phyloP scores from a whole-genome alignment of 2,888 invertebrate genomes.

The Liopterus haemorrhoidalis region DNA sequence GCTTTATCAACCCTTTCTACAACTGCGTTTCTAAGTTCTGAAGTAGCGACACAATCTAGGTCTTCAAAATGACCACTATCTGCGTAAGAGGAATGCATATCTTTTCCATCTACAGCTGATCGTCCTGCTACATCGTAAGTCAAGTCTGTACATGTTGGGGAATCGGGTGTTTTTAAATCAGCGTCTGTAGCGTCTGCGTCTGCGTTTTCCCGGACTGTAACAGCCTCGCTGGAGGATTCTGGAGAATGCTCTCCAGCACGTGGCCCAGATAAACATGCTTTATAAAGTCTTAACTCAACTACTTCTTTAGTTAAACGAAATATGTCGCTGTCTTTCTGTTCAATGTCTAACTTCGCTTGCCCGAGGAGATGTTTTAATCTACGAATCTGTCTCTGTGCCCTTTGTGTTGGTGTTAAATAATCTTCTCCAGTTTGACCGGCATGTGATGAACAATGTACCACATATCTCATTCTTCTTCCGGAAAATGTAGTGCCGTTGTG shows the following conservation, averaged over 20 bases:
- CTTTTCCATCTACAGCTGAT: slow-evolving; percentile 39
- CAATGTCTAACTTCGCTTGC: slow-evolving; percentile 69
- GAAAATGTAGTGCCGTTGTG: slow-evolving; percentile 57
- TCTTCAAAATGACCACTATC: slow-evolving; percentile 87
- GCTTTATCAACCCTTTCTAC: slow-evolving; percentile 51
- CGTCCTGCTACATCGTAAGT: slow-evolving; percentile 43
- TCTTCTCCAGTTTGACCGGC: slow-evolving; percentile 71
- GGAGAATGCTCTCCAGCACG: slow-evolving; percentile 75
- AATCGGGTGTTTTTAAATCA: slow-evolving; percentile 50
- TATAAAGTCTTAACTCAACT: slow-evolving; percentile 72
- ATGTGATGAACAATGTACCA: slow-evolving; percentile 78
- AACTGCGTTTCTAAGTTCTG: slow-evolving; percentile 33
- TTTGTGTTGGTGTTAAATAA: slow-evolving; percentile 82
- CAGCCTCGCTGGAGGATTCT: slow-evolving; percentile 46
- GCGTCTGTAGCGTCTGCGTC: slow-evolving; percentile 44
- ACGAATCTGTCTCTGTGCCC: slow-evolving; percentile 74
- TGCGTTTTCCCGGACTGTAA: slow-evolving; percentile 66
- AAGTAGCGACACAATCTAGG: slow-evolving; percentile 32
- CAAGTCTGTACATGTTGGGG: slow-evolving; percentile 49
- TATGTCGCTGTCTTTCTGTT: slow-evolving; percentile 78
- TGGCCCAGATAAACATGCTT: slow-evolving; percentile 71
- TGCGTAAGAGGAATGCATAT: slow-evolving; percentile 71
- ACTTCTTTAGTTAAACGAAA: slow-evolving; percentile 58
- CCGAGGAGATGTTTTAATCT: slow-evolving; percentile 66
- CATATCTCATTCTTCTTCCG: slow-evolving; percentile 55